A percentile compares a stretch with the other conserved stretches of the same genome.
Conservation (phyloP, 2,888 invertebrate species). For the Heliconius ismenius region DNA sequence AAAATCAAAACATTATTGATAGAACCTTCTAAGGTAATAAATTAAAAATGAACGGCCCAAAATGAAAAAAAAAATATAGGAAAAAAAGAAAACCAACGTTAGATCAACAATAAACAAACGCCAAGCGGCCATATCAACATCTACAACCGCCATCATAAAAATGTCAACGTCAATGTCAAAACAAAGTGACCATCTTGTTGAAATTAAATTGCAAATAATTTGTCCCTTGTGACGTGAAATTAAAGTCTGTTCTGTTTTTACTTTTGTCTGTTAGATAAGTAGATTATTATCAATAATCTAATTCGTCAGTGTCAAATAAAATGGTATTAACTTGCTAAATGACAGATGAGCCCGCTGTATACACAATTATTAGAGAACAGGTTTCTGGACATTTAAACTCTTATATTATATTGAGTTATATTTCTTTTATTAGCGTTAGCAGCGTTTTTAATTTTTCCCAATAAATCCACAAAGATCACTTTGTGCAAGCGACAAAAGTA, state of each 20-base stretch:
- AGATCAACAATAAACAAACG: constrained; percentile 21
- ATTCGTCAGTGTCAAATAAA: background rate
- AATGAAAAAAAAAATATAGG: background rate
- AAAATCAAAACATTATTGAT: background rate
- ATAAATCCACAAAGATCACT: background rate
- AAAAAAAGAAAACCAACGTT: constrained; percentile 12
- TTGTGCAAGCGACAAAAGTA: background rate
- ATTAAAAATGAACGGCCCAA: constrained; percentile 1
- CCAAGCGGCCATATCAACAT: constrained; percentile 17
- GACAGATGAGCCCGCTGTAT: too few relatives aligned
- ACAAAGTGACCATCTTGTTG: background rate
- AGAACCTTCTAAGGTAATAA: background rate
- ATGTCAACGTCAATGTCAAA: constrained; percentile 3
- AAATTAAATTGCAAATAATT: background rate
- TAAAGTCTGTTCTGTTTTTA: background rate
- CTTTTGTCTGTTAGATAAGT: background rate
- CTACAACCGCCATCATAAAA: background rate
- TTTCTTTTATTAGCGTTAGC: too few relatives aligned
- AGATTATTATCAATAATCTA: background rate
- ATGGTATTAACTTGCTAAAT: background rate
- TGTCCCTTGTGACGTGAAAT: background rate
- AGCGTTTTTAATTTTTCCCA: too few relatives aligned
- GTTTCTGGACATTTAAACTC: too few relatives aligned
- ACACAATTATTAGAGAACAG: too few relatives aligned
- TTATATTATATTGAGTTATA: too few relatives aligned